These are phyloP conservation scores for Chloropsis hardwickii DNA, from an alignment of 2,113 vertebrate species.

Conservation along the genomic window DNA sequence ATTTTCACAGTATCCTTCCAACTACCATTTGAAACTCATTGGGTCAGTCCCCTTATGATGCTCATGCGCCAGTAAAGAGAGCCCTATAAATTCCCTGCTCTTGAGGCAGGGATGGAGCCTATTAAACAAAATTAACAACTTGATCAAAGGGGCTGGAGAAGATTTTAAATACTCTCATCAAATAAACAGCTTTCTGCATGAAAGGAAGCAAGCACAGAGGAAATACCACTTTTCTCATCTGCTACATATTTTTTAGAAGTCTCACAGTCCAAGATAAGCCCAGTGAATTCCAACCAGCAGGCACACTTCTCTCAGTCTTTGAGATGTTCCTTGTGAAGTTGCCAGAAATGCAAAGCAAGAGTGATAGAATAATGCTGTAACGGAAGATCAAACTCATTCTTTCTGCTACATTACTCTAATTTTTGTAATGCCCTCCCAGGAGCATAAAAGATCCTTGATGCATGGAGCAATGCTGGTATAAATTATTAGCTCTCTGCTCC, in stretches of 20 bases:
- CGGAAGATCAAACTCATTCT: constrained; percentile 49
- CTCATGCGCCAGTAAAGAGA: background rate
- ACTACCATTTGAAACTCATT: background rate
- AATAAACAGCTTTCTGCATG: background rate
- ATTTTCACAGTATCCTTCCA: background rate
- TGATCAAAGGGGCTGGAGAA: background rate
- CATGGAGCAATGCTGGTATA: constrained; percentile 21
- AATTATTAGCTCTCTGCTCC: constrained; percentile 36
- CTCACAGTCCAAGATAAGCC: background rate
- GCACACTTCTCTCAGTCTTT: background rate
- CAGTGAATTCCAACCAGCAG: background rate
- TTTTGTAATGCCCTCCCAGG: constrained; percentile 54
- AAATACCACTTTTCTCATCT: background rate
- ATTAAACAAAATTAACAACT: background rate
- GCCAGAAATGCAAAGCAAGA: background rate
- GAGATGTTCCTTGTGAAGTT: background rate
- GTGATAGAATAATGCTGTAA: constrained; percentile 24
- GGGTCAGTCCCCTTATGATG: background rate
- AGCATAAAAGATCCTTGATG: constrained; percentile 44
- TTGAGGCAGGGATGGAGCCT: background rate
- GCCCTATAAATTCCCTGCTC: background rate
- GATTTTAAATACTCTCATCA: background rate
- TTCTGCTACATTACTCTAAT: constrained; percentile 64
- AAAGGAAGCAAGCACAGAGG: background rate
- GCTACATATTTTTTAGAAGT: background rate